A percentile compares a stretch with the other conserved stretches of the same genome.
Evolutionary conservation across 2,797 vertebrate species (phyloP).

Genomic region (Pangasius macronema): DNA sequence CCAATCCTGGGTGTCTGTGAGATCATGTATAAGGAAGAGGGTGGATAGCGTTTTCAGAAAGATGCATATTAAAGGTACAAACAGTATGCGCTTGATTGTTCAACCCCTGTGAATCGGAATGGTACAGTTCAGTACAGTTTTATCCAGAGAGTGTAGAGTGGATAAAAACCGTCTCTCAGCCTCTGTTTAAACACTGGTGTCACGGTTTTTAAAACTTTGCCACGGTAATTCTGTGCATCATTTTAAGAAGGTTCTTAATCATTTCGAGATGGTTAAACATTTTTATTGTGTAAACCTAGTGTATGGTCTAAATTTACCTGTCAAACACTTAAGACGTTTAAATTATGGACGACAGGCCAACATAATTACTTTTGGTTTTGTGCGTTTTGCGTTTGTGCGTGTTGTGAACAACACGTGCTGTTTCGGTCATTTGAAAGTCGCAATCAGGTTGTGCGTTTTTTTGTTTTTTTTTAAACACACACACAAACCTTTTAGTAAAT

Average conservation of each 20-base stretch:
- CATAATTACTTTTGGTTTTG: no score
- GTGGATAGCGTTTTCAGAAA: neutral
- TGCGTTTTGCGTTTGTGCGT: no score
- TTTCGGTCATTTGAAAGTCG: neutral
- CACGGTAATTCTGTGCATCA: neutral
- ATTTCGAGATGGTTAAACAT: neutral
- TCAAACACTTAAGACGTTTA: no score
- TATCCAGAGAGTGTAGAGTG: neutral
- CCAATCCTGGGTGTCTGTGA: neutral
- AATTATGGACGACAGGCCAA: no score
- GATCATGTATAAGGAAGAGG: neutral
- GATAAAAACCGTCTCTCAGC: neutral
- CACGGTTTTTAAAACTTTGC: neutral
- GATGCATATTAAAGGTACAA: neutral
- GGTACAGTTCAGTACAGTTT: neutral
- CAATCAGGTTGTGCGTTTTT: neutral
- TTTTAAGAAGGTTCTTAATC: neutral
- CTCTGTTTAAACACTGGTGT: no score
- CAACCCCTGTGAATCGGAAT: neutral
- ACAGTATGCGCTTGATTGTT: neutral
- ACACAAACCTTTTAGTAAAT: neutral
- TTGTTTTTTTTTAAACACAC: neutral
- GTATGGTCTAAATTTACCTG: neutral
- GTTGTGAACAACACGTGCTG: no score
- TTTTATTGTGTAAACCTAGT: neutral